A percentile compares a stretch with the other conserved stretches of the same genome.
Conservation (phyloP, 2,888 invertebrate genomes). For the Rhagonycha fulva region DNA sequence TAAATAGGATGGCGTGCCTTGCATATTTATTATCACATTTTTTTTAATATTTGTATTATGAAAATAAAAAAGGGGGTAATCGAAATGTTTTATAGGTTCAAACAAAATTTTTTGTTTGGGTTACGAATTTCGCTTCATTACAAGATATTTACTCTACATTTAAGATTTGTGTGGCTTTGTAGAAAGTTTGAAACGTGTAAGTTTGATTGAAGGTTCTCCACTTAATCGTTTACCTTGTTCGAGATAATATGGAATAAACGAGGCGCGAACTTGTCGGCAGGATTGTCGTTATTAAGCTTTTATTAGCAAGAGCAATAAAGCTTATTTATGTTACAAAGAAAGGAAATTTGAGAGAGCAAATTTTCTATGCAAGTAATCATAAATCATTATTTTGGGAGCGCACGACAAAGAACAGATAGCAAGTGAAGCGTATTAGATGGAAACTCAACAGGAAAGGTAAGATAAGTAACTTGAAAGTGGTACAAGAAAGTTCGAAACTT, state of each 20-base stretch:
- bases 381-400: constrained; percentile 23
- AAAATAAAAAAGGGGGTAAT: neutral
- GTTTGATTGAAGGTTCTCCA: neutral
- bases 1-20: neutral
- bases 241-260: constrained; percentile 11
- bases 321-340: constrained; percentile 11
- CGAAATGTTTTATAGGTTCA: neutral
- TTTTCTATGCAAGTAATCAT: constrained; percentile 18
- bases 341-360: neutral
- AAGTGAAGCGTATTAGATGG: constrained; percentile 19
- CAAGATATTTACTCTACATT: neutral
- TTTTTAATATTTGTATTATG: no score
- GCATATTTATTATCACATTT: neutral
- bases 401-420: constrained; percentile 27
- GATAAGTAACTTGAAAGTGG: constrained; percentile 21
- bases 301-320: constrained; percentile 11
- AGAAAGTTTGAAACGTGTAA: neutral
- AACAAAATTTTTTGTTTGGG: neutral
- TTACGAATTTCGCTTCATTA: neutral
- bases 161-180: neutral
- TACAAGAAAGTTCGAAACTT: constrained; percentile 11
- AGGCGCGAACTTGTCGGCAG: constrained; percentile 3
- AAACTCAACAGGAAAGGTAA: constrained; percentile 23
- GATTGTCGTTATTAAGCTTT: neutral
- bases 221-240: neutral